A percentile compares a stretch with the other conserved stretches of the same genome.
phyloP scores from a whole-genome alignment of 1,140 invertebrate genomes.

The Amphibalanus amphitrite region DNA sequence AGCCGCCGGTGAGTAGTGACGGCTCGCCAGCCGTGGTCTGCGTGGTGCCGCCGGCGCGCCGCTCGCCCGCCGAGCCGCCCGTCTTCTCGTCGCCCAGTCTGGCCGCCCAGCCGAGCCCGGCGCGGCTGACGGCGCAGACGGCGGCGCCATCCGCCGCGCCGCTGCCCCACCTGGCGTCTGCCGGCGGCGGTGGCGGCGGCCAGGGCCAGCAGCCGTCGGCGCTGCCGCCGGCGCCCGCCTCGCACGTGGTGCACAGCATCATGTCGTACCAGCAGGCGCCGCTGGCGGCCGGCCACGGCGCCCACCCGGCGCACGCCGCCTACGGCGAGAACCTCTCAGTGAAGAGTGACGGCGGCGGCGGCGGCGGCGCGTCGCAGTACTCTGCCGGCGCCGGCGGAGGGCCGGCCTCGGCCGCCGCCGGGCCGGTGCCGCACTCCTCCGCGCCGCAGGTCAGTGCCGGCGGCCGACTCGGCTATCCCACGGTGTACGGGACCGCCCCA shows the following conservation, averaged over 20 bases:
- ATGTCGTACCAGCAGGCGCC: neutral
- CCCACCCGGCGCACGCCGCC: no score
- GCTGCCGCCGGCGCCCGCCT: neutral
- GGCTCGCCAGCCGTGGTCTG: neutral
- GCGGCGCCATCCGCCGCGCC: no score
- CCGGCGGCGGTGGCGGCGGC: no score
- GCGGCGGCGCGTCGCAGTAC: no score
- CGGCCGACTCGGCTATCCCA: no score
- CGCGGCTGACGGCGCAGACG: neutral
- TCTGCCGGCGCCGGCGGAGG: neutral
- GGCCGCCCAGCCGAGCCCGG: neutral
- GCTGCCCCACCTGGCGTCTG: neutral
- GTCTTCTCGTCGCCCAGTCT: neutral
- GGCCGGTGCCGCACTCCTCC: no score
- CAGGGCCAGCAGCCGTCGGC: no score
- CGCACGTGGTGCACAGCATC: neutral
- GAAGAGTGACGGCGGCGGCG: neutral
- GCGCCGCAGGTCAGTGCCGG: neutral
- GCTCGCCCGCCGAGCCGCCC: neutral
- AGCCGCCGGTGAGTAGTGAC: neutral
- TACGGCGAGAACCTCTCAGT: neutral
- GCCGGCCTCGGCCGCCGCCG: neutral
- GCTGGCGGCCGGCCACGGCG: neutral
- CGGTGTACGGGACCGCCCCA: no score
- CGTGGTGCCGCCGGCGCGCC: constrained; percentile 3